These are phyloP conservation scores for Diorhabda carinulata DNA, from an alignment of 1,140 invertebrate genomes.

Conservation along the genomic window DNA sequence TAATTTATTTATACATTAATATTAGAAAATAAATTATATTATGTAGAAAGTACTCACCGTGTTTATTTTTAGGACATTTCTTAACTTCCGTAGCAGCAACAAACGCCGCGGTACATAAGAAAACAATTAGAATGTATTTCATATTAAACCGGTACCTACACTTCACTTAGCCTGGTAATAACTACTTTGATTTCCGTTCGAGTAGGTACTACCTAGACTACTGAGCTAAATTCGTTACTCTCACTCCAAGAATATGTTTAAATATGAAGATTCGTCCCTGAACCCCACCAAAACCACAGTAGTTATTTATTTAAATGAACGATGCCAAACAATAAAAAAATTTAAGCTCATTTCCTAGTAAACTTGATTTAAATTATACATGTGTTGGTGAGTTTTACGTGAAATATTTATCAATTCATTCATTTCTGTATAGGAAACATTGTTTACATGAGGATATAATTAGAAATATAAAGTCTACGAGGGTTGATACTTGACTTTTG, in stretches of 20 bases:
- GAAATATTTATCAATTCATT: too few species aligned
- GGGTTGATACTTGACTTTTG: too few species aligned
- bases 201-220: constrained; percentile 5
- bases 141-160: constrained; percentile 5
- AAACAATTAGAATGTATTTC: constrained; percentile 4
- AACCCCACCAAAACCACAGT: background rate
- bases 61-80: constrained; percentile 17
- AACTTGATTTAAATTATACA: too few species aligned
- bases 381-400: too few species aligned
- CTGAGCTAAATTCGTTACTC: background rate
- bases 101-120: background rate
- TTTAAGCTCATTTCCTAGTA: too few species aligned
- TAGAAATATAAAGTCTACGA: too few species aligned
- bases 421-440: too few species aligned
- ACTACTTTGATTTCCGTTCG: background rate
- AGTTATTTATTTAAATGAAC: too few species aligned
- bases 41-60: background rate
- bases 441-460: too few species aligned
- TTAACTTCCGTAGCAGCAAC: constrained; percentile 17
- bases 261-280: constrained; percentile 2
- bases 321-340: too few species aligned
- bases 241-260: constrained; percentile 12
- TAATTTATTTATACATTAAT: background rate
- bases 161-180: constrained; percentile 6
- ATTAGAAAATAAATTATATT: background rate